These are phyloP conservation scores for Oreochromis spilurus DNA, from an alignment of 2,113 vertebrate genomes.

Conservation along the genomic window DNA sequence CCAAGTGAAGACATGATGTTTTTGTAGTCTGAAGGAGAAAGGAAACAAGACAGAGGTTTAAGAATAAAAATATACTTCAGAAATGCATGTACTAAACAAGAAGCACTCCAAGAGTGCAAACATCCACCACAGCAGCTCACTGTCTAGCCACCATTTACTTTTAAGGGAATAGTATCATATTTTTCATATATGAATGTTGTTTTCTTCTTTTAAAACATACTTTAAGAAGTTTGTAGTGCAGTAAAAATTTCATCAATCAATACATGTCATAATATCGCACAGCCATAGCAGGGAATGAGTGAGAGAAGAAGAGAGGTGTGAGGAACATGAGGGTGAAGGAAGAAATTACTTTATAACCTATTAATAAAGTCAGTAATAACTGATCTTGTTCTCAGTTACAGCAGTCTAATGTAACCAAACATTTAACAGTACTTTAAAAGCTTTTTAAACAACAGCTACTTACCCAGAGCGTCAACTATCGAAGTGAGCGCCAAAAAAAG, in stretches of 20 bases:
- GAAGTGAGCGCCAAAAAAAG: fast-evolving
- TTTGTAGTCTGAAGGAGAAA: not conserved
- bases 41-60: not conserved
- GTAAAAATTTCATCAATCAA: not conserved
- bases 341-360: not conserved
- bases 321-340: not conserved
- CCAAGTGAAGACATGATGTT: fast-evolving
- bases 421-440: fast-evolving
- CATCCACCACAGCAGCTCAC: not conserved
- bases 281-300: not conserved
- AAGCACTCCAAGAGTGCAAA: not conserved
- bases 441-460: not conserved
- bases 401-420: fast-evolving
- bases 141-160: not conserved
- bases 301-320: not conserved
- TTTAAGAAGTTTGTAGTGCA: not conserved
- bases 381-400: fast-evolving
- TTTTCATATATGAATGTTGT: not conserved
- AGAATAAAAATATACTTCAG: not conserved
- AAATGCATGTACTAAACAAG: not conserved
- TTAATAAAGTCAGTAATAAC: not conserved
- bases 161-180: not conserved
- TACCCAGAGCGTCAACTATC: fast-evolving
- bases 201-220: not conserved
- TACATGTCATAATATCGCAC: not conserved